Base-by-base conservation (phyloP, 1,140 invertebrate genomes). In the Apocrypta bakeri region DNA sequence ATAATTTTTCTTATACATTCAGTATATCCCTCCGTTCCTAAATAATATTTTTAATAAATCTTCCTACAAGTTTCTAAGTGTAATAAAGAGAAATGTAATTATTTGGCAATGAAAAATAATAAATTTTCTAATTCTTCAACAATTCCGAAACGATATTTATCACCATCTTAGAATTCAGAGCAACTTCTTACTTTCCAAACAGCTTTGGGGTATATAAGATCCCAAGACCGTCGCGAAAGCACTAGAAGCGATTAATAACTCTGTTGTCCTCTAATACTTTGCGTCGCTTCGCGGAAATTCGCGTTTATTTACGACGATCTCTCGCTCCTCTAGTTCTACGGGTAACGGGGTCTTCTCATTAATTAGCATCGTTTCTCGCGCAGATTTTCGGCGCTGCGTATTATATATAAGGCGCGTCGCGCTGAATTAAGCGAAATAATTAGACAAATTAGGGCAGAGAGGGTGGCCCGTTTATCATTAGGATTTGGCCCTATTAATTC, bases 401-500 rank as follows among this genome's bases (percentile, higher is more conserved):
- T 80, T 21, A 25, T 9, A 31, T 81, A 66, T 48, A 75, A n/a
- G 82, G 83, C 83, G 83, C 77, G 84, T 66, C 84, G 86, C 86
- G 87, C 85, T 85, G 91, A 92, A 90, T 92, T 90, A 91, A 91
- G 88, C 86, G 88, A 92, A 92, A 92, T 92, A 92, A 92, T 92
- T 92, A 92, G 90, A 92, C 90, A 92, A 91, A 92, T 92, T 91
- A 90, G 90, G 90, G 87, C 88, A 86, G 84, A 86, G 84, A 84
- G 86, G 80, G 85, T 84, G 84, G 85, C 88, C 89, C 89, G 89
- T 92, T 92, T 92, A 90, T 92, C 91, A 91, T 92, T 90, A 89
- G 89, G 89, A 91, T 89, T 92, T 90, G 68, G 56, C 86, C 85
- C 90, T 90, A 92, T 92, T 92, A 92, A 92, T 92, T 92, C 91